A percentile compares a stretch with the other conserved stretches of the same genome.
These are phyloP conservation scores for Rhabdomys dilectus DNA, from an alignment of 2,113 vertebrate species.

Conservation along the genomic window DNA sequence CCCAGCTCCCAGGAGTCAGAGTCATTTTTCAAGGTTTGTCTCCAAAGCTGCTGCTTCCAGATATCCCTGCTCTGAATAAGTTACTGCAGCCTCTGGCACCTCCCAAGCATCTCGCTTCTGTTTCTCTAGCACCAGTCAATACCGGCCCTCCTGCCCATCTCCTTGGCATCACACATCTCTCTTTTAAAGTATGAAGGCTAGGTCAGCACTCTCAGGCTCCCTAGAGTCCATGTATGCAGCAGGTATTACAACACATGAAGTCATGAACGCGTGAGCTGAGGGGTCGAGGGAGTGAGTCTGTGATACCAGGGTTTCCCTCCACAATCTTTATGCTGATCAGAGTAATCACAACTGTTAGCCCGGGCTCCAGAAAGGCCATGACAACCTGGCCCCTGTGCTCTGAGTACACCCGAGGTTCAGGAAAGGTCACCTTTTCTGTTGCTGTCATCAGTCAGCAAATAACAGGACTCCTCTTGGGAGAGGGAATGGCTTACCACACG, in stretches of 20 bases:
- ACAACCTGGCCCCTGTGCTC: neutral
- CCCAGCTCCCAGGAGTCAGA: fast-evolving
- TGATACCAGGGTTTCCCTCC: neutral
- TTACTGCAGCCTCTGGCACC: neutral
- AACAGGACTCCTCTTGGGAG: slow-evolving; percentile 47
- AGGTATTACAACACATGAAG: neutral
- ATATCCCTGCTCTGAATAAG: neutral
- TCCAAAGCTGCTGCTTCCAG: neutral
- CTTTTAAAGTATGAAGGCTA: neutral
- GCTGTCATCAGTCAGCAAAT: slow-evolving; percentile 75
- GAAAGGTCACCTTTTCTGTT: slow-evolving; percentile 83
- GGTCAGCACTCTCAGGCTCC: fast-evolving
- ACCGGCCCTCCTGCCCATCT: neutral
- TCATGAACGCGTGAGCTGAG: neutral
- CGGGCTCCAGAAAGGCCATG: neutral
- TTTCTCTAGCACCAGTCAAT: neutral
- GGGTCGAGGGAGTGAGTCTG: neutral
- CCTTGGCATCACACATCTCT: neutral
- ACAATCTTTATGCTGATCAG: neutral
- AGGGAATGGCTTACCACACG: slow-evolving; percentile 35
- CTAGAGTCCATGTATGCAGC: neutral
- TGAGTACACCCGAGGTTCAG: neutral
- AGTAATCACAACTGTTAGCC: neutral
- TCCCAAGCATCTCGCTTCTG: neutral
- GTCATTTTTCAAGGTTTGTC: slow-evolving; percentile 15